Conservation (phyloP, 2,888 invertebrate species). For the Linnaemya vulpina region DNA sequence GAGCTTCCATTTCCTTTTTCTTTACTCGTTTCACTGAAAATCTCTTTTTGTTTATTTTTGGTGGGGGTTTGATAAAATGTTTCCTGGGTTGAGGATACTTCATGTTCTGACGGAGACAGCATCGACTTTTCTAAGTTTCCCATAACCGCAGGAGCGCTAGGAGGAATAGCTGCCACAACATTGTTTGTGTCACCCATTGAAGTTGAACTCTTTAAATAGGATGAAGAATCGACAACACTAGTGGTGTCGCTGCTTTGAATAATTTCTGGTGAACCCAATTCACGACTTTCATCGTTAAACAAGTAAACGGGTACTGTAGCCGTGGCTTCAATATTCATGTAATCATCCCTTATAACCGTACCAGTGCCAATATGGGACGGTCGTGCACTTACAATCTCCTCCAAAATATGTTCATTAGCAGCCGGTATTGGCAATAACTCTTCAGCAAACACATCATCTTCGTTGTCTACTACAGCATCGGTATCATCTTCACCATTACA, state of each 20-base stretch:
- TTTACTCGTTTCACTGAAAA: constrained; percentile 20
- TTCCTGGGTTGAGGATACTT: constrained; percentile 74
- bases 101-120: constrained; percentile 73
- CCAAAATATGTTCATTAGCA: constrained; percentile 58
- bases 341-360: constrained; percentile 54
- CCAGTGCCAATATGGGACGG: constrained; percentile 41
- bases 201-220: constrained; percentile 43
- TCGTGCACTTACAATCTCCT: constrained; percentile 54
- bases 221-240: constrained; percentile 56
- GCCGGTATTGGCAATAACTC: constrained; percentile 58
- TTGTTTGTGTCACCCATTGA: neutral
- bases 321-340: constrained; percentile 63
- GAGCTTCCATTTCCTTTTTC: constrained; percentile 15
- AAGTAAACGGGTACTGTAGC: constrained; percentile 61
- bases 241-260: constrained; percentile 40
- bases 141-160: constrained; percentile 2
- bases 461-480: constrained; percentile 55
- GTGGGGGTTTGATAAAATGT: constrained; percentile 60
- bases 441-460: constrained; percentile 57
- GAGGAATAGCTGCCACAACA: neutral
- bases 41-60: constrained; percentile 39
- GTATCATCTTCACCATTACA: constrained; percentile 53
- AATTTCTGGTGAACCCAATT: constrained; percentile 50
- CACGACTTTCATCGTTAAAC: constrained; percentile 63
- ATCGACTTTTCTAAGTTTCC: constrained; percentile 55